Evolutionary conservation across 1,140 invertebrate species (phyloP).

Genomic region (Drosophila kanapiae): DNA sequence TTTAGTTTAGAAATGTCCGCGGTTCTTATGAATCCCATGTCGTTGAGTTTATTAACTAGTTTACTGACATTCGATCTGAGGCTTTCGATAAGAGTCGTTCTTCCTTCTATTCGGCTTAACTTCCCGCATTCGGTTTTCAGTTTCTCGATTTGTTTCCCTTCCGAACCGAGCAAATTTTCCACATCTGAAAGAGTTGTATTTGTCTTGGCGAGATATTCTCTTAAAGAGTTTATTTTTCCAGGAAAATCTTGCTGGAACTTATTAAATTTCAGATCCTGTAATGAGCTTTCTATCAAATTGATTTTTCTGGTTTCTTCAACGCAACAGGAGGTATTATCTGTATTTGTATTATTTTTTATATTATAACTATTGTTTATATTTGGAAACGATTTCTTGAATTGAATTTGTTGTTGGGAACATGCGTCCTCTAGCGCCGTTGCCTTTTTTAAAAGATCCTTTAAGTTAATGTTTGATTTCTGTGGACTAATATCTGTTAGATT

Average conservation of each 20-base stretch:
- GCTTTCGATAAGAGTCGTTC: not conserved
- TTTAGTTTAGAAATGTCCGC: not conserved
- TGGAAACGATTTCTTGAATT: not conserved
- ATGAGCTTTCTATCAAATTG: not conserved
- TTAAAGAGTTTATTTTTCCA: not conserved
- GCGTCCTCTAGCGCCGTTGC: not conserved
- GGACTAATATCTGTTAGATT: not conserved
- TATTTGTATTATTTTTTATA: not conserved
- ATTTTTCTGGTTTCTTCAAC: not conserved
- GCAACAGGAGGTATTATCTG: not conserved
- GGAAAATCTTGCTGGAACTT: not conserved
- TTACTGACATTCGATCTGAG: not conserved
- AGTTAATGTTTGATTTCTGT: not conserved
- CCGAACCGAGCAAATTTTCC: not conserved
- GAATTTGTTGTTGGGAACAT: not conserved
- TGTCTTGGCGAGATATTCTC: not conserved
- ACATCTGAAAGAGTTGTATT: not conserved
- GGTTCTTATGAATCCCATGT: not conserved
- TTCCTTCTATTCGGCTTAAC: not conserved
- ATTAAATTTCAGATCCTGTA: not conserved
- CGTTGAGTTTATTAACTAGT: constrained; percentile 4
- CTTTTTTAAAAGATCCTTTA: not conserved
- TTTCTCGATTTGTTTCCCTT: constrained; percentile 3
- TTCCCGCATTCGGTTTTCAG: not conserved
- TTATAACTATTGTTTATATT: no score